Evolutionary conservation across 2,888 invertebrate species (phyloP).

Genomic region (Octonoba sinensis): DNA sequence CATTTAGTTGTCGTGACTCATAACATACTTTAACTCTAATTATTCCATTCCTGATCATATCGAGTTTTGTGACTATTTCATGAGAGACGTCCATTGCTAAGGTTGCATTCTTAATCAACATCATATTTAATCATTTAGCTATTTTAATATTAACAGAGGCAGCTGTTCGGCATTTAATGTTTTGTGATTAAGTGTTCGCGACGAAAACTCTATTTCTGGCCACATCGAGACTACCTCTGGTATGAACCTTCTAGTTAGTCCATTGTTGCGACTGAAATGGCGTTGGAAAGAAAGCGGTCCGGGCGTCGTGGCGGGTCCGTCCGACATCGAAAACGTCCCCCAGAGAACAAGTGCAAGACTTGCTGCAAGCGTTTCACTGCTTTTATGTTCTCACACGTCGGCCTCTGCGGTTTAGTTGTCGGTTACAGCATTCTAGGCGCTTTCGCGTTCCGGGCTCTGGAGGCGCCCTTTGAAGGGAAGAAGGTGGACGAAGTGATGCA

Average conservation of each 20-base stretch:
- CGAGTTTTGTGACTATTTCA: no score
- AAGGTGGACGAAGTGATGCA: slow-evolving; percentile 74
- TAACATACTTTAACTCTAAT: no score
- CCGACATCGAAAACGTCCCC: slow-evolving; percentile 17
- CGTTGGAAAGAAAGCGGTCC: slow-evolving; percentile 47
- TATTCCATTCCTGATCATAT: no score
- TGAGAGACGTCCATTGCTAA: no score
- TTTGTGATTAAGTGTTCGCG: no score
- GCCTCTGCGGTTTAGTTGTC: slow-evolving; percentile 91
- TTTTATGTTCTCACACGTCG: slow-evolving; percentile 97
- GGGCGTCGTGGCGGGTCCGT: slow-evolving; percentile 5
- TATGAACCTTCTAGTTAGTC: background rate
- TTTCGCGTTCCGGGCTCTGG: slow-evolving; percentile 81
- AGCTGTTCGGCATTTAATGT: no score
- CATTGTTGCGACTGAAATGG: slow-evolving; percentile 20
- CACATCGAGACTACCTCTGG: background rate
- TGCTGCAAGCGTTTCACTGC: slow-evolving; percentile 86
- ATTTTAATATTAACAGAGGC: no score
- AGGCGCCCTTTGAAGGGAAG: slow-evolving; percentile 65
- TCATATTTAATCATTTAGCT: no score
- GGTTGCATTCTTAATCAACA: no score
- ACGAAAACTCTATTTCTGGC: no score
- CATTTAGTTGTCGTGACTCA: no score
- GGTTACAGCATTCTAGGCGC: slow-evolving; percentile 92
- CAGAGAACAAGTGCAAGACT: slow-evolving; percentile 77